These are phyloP conservation scores for Agapornis roseicollis DNA, from an alignment of 2,113 vertebrate species.

Conservation along the genomic window DNA sequence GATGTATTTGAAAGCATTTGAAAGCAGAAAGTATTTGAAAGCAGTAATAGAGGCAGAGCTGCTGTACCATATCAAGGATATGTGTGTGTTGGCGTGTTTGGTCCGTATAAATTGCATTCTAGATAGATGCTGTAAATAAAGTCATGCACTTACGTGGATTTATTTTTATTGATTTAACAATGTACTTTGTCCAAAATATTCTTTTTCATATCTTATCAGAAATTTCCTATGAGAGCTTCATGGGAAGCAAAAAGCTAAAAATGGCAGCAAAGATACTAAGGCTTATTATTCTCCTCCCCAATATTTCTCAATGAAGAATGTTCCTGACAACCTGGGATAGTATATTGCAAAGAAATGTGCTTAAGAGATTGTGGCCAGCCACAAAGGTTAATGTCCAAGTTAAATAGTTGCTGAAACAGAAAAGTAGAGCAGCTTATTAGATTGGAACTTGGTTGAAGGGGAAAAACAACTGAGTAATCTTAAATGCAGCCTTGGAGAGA, in stretches of 20 bases:
- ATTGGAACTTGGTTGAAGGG: slow-evolving; percentile 17
- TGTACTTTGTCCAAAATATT: neutral
- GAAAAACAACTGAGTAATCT: neutral
- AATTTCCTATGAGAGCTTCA: neutral
- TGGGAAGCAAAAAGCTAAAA: neutral
- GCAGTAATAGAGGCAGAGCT: neutral
- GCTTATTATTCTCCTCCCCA: neutral
- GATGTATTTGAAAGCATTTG: neutral
- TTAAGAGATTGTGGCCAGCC: neutral
- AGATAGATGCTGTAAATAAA: neutral
- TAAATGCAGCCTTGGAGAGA: neutral
- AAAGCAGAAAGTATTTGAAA: neutral
- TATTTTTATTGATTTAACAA: neutral
- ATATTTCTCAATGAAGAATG: neutral
- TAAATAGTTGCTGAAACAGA: slow-evolving; percentile 14
- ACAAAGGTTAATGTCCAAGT: slow-evolving; percentile 39
- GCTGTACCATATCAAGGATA: neutral
- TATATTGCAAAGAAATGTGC: neutral
- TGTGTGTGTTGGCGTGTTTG: neutral
- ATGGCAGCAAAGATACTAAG: neutral
- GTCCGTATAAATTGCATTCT: neutral
- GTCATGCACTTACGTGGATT: neutral
- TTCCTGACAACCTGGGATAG: neutral
- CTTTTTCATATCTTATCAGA: neutral
- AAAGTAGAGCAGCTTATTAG: slow-evolving; percentile 27